A percentile compares a stretch with the other conserved stretches of the same genome.
phyloP scores from a whole-genome alignment of 1,140 invertebrate species.

The Parapsyche elsis region DNA sequence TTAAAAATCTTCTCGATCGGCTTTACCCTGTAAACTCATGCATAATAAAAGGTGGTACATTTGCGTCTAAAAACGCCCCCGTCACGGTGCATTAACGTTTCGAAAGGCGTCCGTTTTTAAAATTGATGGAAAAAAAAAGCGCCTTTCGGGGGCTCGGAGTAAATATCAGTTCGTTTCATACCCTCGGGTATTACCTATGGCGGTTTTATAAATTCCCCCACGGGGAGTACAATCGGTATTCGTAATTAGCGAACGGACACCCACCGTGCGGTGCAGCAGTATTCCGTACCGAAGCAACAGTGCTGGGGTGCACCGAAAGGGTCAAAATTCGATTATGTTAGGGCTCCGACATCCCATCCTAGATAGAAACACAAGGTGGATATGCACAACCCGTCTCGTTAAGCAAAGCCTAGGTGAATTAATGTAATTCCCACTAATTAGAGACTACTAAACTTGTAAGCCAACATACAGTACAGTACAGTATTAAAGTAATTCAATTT shows the following conservation, averaged over 20 bases:
- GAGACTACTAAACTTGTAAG: no score
- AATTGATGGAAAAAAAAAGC: not conserved
- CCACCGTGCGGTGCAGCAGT: not conserved
- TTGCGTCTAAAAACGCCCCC: not conserved
- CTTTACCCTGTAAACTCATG: no score
- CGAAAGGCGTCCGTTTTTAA: not conserved
- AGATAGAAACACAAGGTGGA: not conserved
- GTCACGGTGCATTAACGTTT: no score
- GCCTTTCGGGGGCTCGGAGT: not conserved
- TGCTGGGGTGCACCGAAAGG: not conserved
- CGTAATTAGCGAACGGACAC: conserved; percentile 42
- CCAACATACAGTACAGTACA: no score
- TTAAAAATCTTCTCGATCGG: no score
- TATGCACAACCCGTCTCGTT: no score
- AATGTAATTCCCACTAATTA: no score
- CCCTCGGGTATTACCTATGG: not conserved
- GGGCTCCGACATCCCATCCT: not conserved
- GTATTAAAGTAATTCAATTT: no score
- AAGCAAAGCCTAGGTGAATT: no score
- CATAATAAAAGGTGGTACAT: no score
- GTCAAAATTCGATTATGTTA: conserved; percentile 20
- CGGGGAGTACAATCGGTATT: conserved; percentile 14
- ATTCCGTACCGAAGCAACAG: conserved; percentile 7
- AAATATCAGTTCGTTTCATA: not conserved
- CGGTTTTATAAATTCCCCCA: conserved; percentile 2